phyloP scores from a whole-genome alignment of 1,140 invertebrate genomes.

The Scaptomyza hsui region DNA sequence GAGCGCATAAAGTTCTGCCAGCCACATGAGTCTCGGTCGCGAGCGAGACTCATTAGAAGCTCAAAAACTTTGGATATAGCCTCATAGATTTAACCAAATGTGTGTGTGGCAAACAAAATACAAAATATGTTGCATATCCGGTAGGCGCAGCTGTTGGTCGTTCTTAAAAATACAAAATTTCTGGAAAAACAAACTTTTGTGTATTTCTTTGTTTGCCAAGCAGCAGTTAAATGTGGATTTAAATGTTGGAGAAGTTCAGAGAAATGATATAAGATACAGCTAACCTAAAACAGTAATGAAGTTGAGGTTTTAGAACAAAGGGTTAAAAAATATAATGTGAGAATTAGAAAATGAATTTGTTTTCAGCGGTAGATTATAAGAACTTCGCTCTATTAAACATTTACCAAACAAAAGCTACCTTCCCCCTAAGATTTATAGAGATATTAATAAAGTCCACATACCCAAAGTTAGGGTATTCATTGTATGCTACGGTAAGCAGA shows the following conservation, averaged over 20 bases:
- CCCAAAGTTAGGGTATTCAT: conserved; percentile 22
- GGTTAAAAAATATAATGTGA: too few relatives aligned
- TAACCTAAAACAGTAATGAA: too few relatives aligned
- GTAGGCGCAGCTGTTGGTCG: conserved; percentile 37
- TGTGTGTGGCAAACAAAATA: conserved; percentile 17
- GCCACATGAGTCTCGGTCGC: conserved; percentile 60
- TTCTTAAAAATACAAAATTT: conserved; percentile 11
- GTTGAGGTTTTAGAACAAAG: too few relatives aligned
- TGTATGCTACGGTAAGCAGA: not conserved
- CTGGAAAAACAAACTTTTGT: conserved; percentile 21
- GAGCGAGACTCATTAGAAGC: conserved; percentile 54
- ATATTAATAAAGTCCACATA: not conserved
- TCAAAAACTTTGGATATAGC: conserved; percentile 38
- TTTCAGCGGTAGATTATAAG: too few relatives aligned
- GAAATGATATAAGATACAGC: not conserved
- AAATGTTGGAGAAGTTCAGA: not conserved
- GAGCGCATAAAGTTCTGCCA: conserved; percentile 63
- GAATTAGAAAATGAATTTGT: too few relatives aligned
- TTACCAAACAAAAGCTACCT: too few relatives aligned
- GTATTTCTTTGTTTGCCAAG: not conserved
- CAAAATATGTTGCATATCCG: conserved; percentile 37
- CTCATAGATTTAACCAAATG: conserved; percentile 60
- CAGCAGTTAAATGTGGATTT: conserved; percentile 2
- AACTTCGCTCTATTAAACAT: too few relatives aligned
- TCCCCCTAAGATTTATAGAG: not conserved